Conservation (phyloP, 1,140 invertebrate genomes). For the Oedothorax gibbosus region DNA sequence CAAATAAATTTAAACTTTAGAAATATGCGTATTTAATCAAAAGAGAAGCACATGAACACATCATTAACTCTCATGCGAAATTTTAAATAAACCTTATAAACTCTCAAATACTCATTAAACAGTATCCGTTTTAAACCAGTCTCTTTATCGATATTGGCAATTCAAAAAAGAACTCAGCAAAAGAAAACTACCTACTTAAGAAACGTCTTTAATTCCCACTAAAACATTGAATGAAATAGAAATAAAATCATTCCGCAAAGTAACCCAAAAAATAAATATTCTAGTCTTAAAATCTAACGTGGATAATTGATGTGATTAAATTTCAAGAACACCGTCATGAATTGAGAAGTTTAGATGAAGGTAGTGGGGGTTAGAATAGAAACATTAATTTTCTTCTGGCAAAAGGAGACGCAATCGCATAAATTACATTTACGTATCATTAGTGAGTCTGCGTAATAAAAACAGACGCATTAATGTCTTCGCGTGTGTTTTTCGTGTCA, state of each 20-base stretch:
- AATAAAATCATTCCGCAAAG: constrained; percentile 24
- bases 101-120: too few relatives aligned
- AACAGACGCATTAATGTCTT: constrained; percentile 40
- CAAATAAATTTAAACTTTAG: too few relatives aligned
- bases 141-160: too few relatives aligned
- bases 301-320: constrained; percentile 53
- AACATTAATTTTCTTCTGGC: constrained; percentile 40
- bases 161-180: too few relatives aligned
- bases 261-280: constrained; percentile 29
- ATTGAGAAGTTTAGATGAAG: constrained; percentile 36
- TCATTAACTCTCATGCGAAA: too few relatives aligned
- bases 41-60: too few relatives aligned
- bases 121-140: too few relatives aligned
- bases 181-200: too few relatives aligned
- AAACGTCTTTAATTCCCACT: not conserved
- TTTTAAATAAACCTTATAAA: too few relatives aligned
- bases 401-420: constrained; percentile 25
- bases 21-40: too few relatives aligned
- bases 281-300: constrained; percentile 31
- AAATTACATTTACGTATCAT: constrained; percentile 53
- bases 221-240: constrained; percentile 46
- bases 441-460: constrained; percentile 44
- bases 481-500: constrained; percentile 39
- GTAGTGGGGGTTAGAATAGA: not conserved
- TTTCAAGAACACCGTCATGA: constrained; percentile 25